Base-by-base conservation (phyloP, 2,113 vertebrate species). In the Origma solitaria region DNA sequence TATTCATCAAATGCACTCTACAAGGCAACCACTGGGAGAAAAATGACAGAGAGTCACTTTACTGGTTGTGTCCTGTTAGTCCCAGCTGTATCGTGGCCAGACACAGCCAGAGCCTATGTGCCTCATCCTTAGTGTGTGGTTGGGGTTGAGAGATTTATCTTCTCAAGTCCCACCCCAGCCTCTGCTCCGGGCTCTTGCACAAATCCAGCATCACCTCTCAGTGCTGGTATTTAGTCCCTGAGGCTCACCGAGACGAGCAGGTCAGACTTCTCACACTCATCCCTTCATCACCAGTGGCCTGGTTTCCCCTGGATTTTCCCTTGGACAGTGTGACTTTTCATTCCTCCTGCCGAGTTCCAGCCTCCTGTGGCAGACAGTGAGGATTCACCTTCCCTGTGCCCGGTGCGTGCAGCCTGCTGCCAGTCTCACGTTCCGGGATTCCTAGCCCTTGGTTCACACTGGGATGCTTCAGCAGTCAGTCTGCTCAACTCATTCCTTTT, bases 141-240 rank as follows among this genome's bases (percentile, higher is more conserved):
- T 61, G 42, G 8, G 11, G 7, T 84, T 89, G 51, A 66, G 64
- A 64, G 42, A 17, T 33, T 42, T 16, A 5, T 30, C 47, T 44
- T 56, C 40, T 58, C 35, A 31, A 35, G 38, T 8, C 0, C 0
- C 30, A 42, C 10, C 77, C 18, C 51, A 86, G 27, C 35, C 56
- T 78, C 40, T 81, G 22, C 68, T 49, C 50, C 6, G 9, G n/a
- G 28, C 15, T 53, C 30, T 45, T 62, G 35, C 47, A 42, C 28
- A 50, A 81, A 91, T 28, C 50, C 80, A 22, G 0, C 5, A 1
- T 45, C 40, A 9, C 2, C 0, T 69, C 58, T 57, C 62, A 77
- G 0, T 0, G 3, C 10, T 45, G 54, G 31, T 0, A 1, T 50
- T 82, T n/a, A 15, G 53, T 13, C 57, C 47, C 2, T 0, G 0